Evolutionary conservation across 2,888 invertebrate species (phyloP).

Genomic region (Brenthis hecate): DNA sequence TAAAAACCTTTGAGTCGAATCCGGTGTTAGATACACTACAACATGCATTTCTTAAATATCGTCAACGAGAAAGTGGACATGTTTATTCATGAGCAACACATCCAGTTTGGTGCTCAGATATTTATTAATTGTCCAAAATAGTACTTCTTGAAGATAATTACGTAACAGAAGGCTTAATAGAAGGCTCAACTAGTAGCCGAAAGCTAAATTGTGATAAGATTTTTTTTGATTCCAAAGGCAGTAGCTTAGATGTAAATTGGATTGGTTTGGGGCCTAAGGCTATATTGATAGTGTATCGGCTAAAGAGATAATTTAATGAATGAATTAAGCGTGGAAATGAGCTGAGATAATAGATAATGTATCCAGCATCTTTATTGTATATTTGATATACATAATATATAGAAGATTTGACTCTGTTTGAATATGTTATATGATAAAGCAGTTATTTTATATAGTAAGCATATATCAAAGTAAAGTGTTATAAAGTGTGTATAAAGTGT

Average conservation of each 20-base stretch:
- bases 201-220: constrained; percentile 30
- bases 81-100: constrained; percentile 46
- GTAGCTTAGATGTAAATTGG: constrained; percentile 31
- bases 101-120: constrained; percentile 36
- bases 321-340: constrained; percentile 2
- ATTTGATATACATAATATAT: not conserved
- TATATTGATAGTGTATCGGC: constrained; percentile 15
- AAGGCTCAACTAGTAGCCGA: constrained; percentile 30
- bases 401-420: not conserved
- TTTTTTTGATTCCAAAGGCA: constrained; percentile 21
- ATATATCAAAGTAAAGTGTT: no score
- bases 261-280: constrained; percentile 16
- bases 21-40: constrained; percentile 22
- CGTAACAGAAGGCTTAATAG: constrained; percentile 34
- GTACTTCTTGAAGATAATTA: constrained; percentile 40
- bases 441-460: no score
- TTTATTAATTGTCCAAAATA: constrained; percentile 45
- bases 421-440: no score
- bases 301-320: constrained; percentile 24
- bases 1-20: constrained; percentile 12
- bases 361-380: not conserved
- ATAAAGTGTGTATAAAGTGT: no score
- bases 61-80: constrained; percentile 35
- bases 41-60: constrained; percentile 30
- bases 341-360: not conserved